A percentile compares a stretch with the other conserved stretches of the same genome.
Evolutionary conservation across 64 coral and sea anemone genomes (phyloP).

Genomic region (Montipora efflorescens): DNA sequence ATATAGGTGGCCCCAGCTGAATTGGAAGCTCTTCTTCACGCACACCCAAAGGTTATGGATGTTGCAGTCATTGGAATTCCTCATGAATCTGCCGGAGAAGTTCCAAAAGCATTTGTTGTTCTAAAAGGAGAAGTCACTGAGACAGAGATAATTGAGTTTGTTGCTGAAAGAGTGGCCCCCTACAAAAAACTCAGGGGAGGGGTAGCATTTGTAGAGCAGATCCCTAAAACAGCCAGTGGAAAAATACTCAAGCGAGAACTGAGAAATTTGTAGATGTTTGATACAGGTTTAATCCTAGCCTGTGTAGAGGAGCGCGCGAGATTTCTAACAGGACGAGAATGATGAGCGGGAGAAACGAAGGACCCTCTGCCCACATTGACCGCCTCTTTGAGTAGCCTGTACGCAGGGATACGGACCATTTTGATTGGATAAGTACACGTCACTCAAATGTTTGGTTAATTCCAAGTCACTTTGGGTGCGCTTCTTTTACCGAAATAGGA

Average conservation of each 20-base stretch:
- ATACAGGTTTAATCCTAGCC: no score
- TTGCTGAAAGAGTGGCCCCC: constrained; percentile 40
- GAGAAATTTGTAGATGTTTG: background rate
- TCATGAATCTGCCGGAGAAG: constrained; percentile 49
- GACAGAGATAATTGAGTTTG: constrained; percentile 37
- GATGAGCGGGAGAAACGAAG: no score
- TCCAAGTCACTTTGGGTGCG: no score
- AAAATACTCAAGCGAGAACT: constrained; percentile 53
- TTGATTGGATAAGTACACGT: no score
- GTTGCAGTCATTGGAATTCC: constrained; percentile 80
- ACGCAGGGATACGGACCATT: no score
- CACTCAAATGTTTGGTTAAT: no score
- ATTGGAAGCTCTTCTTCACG: constrained; percentile 61
- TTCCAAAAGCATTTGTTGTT: constrained; percentile 84
- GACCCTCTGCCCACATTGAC: no score
- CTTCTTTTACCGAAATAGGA: no score
- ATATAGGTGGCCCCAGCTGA: constrained; percentile 35
- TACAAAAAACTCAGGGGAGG: constrained; percentile 76
- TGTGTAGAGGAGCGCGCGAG: no score
- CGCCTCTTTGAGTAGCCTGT: no score
- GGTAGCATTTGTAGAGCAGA: constrained; percentile 60
- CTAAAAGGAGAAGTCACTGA: constrained; percentile 30
- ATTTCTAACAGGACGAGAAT: no score
- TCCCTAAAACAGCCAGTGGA: constrained; percentile 51
- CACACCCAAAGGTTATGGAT: constrained; percentile 51